phyloP scores from a whole-genome alignment of 2,797 vertebrate species.

The Coendou prehensilis region DNA sequence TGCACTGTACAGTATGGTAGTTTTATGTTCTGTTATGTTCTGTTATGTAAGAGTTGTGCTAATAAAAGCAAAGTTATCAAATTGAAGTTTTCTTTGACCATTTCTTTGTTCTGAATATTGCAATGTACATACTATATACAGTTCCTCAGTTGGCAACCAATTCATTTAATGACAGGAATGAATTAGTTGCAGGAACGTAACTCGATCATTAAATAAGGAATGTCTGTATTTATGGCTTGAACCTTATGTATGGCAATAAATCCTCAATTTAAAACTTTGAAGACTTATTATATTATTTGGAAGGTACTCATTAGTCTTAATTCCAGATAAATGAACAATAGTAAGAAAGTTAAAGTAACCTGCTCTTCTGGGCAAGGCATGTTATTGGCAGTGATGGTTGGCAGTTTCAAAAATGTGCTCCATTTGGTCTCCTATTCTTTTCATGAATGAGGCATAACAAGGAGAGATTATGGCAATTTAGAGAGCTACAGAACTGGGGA shows the following conservation, averaged over 20 bases:
- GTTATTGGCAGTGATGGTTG: not conserved
- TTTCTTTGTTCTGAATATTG: not conserved
- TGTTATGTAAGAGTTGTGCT: not conserved
- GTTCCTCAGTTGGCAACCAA: not conserved
- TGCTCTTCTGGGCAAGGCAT: slow-evolving; percentile 36
- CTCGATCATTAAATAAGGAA: not conserved
- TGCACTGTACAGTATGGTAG: not conserved
- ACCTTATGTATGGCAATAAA: slow-evolving; percentile 78
- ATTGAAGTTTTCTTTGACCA: not conserved
- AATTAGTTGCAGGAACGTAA: not conserved
- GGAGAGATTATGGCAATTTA: not conserved
- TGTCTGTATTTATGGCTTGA: slow-evolving; percentile 61
- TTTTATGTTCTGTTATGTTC: not conserved
- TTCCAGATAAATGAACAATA: slow-evolving; percentile 74
- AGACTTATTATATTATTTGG: slow-evolving; percentile 76
- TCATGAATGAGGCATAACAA: not conserved
- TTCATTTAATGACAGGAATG: not conserved
- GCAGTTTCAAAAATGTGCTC: slow-evolving; percentile 13
- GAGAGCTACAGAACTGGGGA: slow-evolving; percentile 1
- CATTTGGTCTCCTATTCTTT: not conserved
- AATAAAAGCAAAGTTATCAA: not conserved
- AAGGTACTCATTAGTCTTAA: slow-evolving; percentile 64
- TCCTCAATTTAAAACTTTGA: slow-evolving; percentile 73
- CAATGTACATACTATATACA: not conserved
- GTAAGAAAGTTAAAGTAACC: not conserved